Evolutionary conservation across 2,888 invertebrate genomes (phyloP).

Genomic region (Frankliniella intonsa): DNA sequence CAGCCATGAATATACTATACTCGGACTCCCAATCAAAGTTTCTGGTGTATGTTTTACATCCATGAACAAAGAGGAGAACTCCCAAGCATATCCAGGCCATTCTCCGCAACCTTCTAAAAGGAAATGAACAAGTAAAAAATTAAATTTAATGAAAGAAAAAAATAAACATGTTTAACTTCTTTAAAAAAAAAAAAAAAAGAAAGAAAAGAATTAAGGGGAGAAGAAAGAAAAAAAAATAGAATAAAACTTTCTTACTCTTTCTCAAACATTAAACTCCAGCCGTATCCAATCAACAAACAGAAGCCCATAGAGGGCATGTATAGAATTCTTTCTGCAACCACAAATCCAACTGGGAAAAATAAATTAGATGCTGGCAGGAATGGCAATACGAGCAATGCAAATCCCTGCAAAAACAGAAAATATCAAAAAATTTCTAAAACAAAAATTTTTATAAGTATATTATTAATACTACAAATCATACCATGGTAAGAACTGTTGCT

Average conservation of each 20-base stretch:
- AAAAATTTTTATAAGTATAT: neutral
- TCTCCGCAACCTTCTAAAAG: constrained; percentile 51
- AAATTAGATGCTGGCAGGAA: constrained; percentile 95
- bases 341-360: constrained; percentile 97
- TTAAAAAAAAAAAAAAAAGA: constrained; percentile 13
- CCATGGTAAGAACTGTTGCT: constrained; percentile 65
- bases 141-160: neutral
- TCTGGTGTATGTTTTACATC: constrained; percentile 77
- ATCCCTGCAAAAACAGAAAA: constrained; percentile 57
- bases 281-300: constrained; percentile 86
- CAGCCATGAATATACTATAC: constrained; percentile 90
- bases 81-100: constrained; percentile 62
- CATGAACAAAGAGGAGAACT: constrained; percentile 67
- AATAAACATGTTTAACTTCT: neutral
- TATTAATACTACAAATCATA: constrained; percentile 44
- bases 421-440: neutral
- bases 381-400: constrained; percentile 82
- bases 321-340: constrained; percentile 89
- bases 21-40: constrained; percentile 93
- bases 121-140: constrained; percentile 14
- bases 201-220: neutral
- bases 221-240: constrained; percentile 14
- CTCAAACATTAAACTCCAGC: constrained; percentile 66
- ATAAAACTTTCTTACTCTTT: constrained; percentile 48
- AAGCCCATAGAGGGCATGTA: constrained; percentile 98